Evolutionary conservation across 2,888 invertebrate species (phyloP), one percentile per base, ranked within the genome.

Genomic region (Lycophotia porphyrea): DNA sequence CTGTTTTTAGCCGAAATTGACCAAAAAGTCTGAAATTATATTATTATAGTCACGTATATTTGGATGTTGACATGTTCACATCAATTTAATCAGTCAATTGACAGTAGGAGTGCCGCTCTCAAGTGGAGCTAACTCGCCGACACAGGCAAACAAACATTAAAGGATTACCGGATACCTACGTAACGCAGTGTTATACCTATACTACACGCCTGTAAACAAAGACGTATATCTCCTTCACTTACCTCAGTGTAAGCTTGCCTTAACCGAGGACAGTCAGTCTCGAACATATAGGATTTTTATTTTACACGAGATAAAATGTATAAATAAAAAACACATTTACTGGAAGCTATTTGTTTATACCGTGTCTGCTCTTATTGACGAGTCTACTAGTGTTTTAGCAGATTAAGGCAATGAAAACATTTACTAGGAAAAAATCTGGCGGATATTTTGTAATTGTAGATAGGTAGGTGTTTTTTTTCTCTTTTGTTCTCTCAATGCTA

Each of bases 381-480:
- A 90, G 88, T 88, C 86, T 87, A 84, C 88, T 67, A 88, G 90
- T 91, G 90, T 87, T 90, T 88, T 89, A 88, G 86, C 91, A 91
- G 55, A 91, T 93, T 92, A 93, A 87, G 92, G 93, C 92, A 90
- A 95, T 95, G 94, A 94, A 91, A 94, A 94, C 92, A 92, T 91
- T 88, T 91, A 92, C 85, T 81, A 93, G 91, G 87, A 93, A 92
- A 90, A 94, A 92, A 90, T 80, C 89, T 81, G 90, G 85, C 81
- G 90, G 89, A 82, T 90, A 85, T 89, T 91, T 91, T 76, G 70
- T 79, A 79, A 93, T 73, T 60, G 82, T 92, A 91, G 88, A 92
- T 88, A 94, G 94, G 94, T 94, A 81, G 68, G 92, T 91, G 64
- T 49, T 63, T 74, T 61, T 83, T 65, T 71, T 87, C n/a, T n/a